Percentiles rank a stretch among this genome's conserved stretches.
Evolutionary conservation across 2,888 invertebrate genomes (phyloP).

Genomic region (Drosophila fulvimacula): DNA sequence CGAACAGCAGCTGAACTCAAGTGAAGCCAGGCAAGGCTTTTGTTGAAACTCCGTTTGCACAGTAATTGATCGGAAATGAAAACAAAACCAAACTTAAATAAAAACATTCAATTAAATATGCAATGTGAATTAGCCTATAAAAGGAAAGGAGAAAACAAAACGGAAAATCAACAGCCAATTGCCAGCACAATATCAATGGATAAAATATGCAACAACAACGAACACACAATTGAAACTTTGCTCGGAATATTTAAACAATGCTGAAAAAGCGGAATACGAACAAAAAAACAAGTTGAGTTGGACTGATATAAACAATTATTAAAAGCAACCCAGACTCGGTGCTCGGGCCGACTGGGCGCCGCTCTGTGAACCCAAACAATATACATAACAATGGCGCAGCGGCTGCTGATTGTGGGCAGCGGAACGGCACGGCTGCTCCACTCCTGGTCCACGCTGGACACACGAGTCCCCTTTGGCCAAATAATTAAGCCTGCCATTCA

Average conservation of each 20-base stretch:
- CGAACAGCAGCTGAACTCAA: slow-evolving; percentile 11
- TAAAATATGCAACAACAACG: slow-evolving; percentile 58
- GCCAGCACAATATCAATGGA: slow-evolving; percentile 61
- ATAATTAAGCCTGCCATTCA: slow-evolving; percentile 72
- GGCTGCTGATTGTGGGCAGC: slow-evolving; percentile 49
- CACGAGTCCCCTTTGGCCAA: slow-evolving; percentile 54
- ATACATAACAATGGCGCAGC: slow-evolving; percentile 56
- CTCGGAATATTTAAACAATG: slow-evolving; percentile 55
- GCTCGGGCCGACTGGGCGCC: not conserved
- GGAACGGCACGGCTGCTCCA: not conserved
- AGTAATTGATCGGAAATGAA: slow-evolving; percentile 54
- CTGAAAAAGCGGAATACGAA: slow-evolving; percentile 10
- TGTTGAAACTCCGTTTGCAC: slow-evolving; percentile 7
- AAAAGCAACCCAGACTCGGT: slow-evolving; percentile 63
- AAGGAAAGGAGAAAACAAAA: slow-evolving; percentile 40
- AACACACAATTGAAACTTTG: slow-evolving; percentile 58
- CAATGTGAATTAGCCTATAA: slow-evolving; percentile 59
- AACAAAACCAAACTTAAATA: slow-evolving; percentile 41
- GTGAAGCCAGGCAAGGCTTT: slow-evolving; percentile 17
- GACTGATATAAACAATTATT: slow-evolving; percentile 75
- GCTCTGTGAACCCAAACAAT: slow-evolving; percentile 31
- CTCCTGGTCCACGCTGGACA: not conserved
- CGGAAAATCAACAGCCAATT: slow-evolving; percentile 59
- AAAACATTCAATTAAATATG: slow-evolving; percentile 69
- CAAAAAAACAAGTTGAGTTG: slow-evolving; percentile 39